phyloP scores from a whole-genome alignment of 2,888 invertebrate species.

The Gastrophysa polygoni region DNA sequence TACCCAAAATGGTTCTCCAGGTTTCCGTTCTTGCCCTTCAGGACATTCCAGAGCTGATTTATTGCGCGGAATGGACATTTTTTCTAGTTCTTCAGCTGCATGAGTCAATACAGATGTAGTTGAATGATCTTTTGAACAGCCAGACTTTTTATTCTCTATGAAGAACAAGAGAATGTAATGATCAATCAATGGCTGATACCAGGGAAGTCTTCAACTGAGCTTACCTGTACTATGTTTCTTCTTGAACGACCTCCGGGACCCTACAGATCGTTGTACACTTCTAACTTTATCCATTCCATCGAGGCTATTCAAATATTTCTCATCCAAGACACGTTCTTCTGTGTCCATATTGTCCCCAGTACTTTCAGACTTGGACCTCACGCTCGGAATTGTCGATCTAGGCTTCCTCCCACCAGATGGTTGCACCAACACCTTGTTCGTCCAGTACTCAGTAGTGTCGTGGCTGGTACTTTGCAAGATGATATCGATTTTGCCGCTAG shows the following conservation, averaged over 20 bases:
- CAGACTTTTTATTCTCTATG: slow-evolving; percentile 4
- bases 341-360: no score
- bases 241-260: slow-evolving; percentile 35
- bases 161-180: slow-evolving; percentile 9
- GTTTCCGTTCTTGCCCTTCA: slow-evolving; percentile 18
- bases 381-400: slow-evolving; percentile 17
- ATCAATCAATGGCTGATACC: neutral
- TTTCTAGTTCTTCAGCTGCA: slow-evolving; percentile 27
- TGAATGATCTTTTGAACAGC: slow-evolving; percentile 7
- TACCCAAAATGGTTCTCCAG: slow-evolving; percentile 44
- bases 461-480: slow-evolving; percentile 33
- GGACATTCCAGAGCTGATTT: slow-evolving; percentile 3
- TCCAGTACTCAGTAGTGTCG: slow-evolving; percentile 42
- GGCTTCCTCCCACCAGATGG: slow-evolving; percentile 31
- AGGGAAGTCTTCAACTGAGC: neutral
- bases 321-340: no score
- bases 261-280: slow-evolving; percentile 30
- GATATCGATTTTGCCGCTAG: slow-evolving; percentile 33
- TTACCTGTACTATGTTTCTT: slow-evolving; percentile 30
- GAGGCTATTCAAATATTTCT: slow-evolving; percentile 63
- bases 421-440: slow-evolving; percentile 36
- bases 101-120: slow-evolving; percentile 22
- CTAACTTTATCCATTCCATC: slow-evolving; percentile 67
- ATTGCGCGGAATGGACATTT: slow-evolving; percentile 8
- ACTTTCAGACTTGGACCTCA: neutral